phyloP scores from a whole-genome alignment of 2,888 invertebrate genomes.

The Acanthosepion pharaonis region DNA sequence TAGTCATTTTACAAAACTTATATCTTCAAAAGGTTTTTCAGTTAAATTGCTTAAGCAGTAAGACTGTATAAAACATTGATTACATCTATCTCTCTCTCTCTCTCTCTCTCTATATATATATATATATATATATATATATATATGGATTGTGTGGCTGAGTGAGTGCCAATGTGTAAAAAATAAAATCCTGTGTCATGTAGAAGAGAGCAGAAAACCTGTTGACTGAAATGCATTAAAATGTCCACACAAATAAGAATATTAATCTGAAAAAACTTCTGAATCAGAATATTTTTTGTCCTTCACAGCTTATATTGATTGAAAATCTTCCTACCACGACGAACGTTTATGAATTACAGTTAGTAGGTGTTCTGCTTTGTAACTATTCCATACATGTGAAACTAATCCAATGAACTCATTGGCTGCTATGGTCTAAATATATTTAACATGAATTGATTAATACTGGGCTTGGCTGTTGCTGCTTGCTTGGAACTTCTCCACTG shows the following conservation, averaged over 20 bases:
- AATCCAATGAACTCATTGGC: not conserved
- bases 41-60: too few relatives aligned
- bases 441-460: not conserved
- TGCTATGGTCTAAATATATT: not conserved
- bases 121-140: too few relatives aligned
- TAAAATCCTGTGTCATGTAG: not conserved
- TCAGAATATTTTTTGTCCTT: not conserved
- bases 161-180: not conserved
- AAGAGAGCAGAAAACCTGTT: not conserved
- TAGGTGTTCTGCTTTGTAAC: constrained; percentile 18
- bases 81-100: too few relatives aligned
- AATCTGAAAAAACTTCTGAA: not conserved
- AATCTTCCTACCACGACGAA: not conserved
- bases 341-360: not conserved
- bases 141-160: too few relatives aligned
- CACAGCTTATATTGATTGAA: not conserved
- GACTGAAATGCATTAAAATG: not conserved
- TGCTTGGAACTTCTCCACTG: not conserved
- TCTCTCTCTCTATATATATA: too few relatives aligned
- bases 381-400: not conserved
- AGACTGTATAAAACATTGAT: too few relatives aligned
- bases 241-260: not conserved
- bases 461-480: not conserved
- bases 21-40: too few relatives aligned
- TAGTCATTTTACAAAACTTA: too few relatives aligned